phyloP scores from a whole-genome alignment of 2,888 invertebrate species.

The Temnothorax unifasciatus region DNA sequence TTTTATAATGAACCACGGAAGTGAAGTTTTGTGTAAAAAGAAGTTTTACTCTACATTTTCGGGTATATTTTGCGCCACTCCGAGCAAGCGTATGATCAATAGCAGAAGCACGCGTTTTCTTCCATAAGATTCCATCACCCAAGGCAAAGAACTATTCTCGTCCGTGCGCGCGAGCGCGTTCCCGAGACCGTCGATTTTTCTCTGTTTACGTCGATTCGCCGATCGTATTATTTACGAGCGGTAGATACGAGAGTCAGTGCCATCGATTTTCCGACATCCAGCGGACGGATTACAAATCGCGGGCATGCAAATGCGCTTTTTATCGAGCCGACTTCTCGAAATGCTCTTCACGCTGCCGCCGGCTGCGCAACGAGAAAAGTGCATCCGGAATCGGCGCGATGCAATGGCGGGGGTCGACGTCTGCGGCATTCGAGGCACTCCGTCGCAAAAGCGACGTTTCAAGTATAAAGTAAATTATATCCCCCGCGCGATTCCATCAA shows the following conservation, averaged over 20 bases:
- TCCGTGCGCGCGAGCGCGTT: neutral
- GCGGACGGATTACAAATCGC: slow-evolving; percentile 65
- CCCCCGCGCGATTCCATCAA: slow-evolving; percentile 30
- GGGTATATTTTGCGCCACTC: neutral
- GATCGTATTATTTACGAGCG: slow-evolving; percentile 54
- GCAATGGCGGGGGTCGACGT: slow-evolving; percentile 17
- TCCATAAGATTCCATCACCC: neutral
- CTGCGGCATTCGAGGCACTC: slow-evolving; percentile 27
- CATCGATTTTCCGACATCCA: slow-evolving; percentile 51
- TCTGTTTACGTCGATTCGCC: slow-evolving; percentile 50
- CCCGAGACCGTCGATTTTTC: slow-evolving; percentile 41
- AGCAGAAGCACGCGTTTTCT: slow-evolving; percentile 18
- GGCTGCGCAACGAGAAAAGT: slow-evolving; percentile 53
- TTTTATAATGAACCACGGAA: neutral
- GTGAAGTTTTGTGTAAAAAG: neutral
- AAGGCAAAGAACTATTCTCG: neutral
- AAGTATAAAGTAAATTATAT: slow-evolving; percentile 53
- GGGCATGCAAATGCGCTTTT: slow-evolving; percentile 73
- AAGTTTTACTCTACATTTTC: neutral
- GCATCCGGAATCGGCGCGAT: slow-evolving; percentile 64
- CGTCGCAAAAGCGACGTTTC: slow-evolving; percentile 36
- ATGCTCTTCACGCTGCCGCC: slow-evolving; percentile 54
- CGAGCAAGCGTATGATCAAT: neutral
- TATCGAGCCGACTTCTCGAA: slow-evolving; percentile 59
- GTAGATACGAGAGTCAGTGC: slow-evolving; percentile 46